Evolutionary conservation across 1,140 invertebrate species (phyloP).

Genomic region (Cheumatopsyche charites): DNA sequence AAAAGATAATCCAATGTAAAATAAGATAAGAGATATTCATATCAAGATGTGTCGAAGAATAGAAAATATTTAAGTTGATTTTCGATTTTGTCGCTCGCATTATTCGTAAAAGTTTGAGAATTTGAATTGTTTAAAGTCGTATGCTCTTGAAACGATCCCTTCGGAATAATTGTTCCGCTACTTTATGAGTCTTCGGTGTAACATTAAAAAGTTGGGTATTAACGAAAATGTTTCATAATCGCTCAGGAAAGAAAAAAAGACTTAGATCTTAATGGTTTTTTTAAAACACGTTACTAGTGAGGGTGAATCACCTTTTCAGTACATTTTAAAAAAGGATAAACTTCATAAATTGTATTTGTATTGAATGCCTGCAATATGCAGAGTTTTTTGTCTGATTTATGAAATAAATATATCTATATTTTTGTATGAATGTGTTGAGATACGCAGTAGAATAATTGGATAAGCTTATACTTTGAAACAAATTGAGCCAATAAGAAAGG

Average conservation of each 20-base stretch:
- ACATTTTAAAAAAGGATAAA: neutral
- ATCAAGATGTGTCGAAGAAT: no score
- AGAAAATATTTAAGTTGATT: no score
- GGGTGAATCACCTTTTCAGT: no score
- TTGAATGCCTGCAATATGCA: no score
- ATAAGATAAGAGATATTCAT: no score
- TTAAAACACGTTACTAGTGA: no score
- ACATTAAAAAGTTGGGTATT: slow-evolving; percentile 42
- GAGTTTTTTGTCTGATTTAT: no score
- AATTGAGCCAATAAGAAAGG: slow-evolving; percentile 26
- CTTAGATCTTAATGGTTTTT: no score
- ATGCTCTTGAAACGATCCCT: slow-evolving; percentile 25
- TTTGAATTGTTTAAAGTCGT: slow-evolving; percentile 18
- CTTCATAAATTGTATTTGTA: neutral
- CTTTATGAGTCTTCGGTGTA: slow-evolving; percentile 39
- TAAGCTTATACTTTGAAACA: slow-evolving; percentile 17
- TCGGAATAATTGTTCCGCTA: slow-evolving; percentile 25
- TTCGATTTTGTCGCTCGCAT: no score
- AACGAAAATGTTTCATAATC: slow-evolving; percentile 45
- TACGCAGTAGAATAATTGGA: slow-evolving; percentile 10
- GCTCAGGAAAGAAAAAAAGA: slow-evolving; percentile 27
- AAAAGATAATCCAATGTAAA: no score
- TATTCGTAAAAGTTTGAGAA: neutral
- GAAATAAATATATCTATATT: no score
- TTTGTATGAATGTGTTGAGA: no score